Percentiles rank a stretch among this genome's conserved stretches.
Evolutionary conservation across 2,797 vertebrate species (phyloP).

Genomic region (Prunella strophiata): DNA sequence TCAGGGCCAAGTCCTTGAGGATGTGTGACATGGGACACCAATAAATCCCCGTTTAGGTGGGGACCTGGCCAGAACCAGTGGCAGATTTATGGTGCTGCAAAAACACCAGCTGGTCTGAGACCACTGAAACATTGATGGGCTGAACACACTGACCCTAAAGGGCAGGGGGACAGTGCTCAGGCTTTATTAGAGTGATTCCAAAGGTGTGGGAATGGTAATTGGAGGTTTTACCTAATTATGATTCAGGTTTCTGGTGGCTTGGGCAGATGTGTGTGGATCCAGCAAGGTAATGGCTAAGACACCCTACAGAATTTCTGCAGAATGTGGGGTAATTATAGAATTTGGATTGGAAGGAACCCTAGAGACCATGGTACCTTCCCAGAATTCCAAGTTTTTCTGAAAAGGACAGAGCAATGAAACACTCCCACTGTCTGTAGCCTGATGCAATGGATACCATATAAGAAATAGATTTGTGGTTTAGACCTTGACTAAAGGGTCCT

Average conservation of each 20-base stretch:
- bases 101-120: constrained; percentile 7
- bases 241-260: not conserved
- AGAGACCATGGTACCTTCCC: not conserved
- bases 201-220: not conserved
- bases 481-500: not conserved
- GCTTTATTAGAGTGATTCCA: not conserved
- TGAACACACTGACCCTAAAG: constrained; percentile 40
- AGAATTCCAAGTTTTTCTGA: not conserved
- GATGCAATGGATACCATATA: not conserved
- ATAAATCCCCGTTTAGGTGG: constrained; percentile 22
- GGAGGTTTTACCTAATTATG: not conserved
- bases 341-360: not conserved
- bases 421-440: not conserved
- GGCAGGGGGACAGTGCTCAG: constrained; percentile 13
- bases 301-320: not conserved
- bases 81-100: constrained; percentile 40
- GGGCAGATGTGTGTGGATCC: not conserved
- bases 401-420: not conserved
- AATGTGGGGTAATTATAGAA: accelerated
- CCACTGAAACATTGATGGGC: constrained; percentile 29
- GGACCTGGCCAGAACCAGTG: not conserved
- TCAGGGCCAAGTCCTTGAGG: constrained; percentile 23
- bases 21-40: constrained; percentile 56
- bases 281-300: not conserved
- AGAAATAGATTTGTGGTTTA: not conserved